Percentiles rank a stretch among this genome's conserved stretches.
These are phyloP conservation scores for Octodonta nipae DNA, from an alignment of 2,888 invertebrate genomes.

Conservation along the genomic window DNA sequence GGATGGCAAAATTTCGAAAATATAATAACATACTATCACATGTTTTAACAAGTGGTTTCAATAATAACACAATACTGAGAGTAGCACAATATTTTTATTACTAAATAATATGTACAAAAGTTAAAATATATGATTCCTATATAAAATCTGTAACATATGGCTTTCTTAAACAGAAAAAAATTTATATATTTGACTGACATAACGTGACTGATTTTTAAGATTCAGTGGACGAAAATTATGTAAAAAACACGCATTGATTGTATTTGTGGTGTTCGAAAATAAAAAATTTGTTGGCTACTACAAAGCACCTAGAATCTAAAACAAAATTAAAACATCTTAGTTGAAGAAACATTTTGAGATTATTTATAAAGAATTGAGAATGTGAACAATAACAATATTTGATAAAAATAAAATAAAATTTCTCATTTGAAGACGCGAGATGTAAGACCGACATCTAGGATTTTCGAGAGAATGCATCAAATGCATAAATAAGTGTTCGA, in stretches of 20 bases:
- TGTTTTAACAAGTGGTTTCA: too few relatives aligned
- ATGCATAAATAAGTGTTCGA: too few relatives aligned
- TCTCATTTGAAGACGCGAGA: too few relatives aligned
- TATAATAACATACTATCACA: too few relatives aligned
- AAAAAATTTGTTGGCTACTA: background rate
- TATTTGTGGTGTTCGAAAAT: background rate
- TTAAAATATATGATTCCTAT: constrained; percentile 18
- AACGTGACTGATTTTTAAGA: constrained; percentile 9
- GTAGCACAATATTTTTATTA: constrained; percentile 17
- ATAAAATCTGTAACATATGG: constrained; percentile 20
- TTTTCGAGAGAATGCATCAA: too few relatives aligned
- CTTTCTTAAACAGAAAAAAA: constrained; percentile 14
- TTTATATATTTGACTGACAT: constrained; percentile 10
- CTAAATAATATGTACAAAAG: constrained; percentile 20
- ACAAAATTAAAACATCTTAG: background rate
- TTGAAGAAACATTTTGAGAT: constrained; percentile 4
- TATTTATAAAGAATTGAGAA: constrained; percentile 5
- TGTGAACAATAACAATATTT: too few relatives aligned
- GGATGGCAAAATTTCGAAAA: too few relatives aligned
- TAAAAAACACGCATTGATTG: constrained; percentile 2
- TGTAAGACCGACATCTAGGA: too few relatives aligned
- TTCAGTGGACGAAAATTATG: constrained; percentile 11
- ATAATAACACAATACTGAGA: constrained; percentile 7
- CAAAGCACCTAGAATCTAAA: background rate
- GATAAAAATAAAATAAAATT: too few relatives aligned